Evolutionary conservation across 2,888 invertebrate genomes (phyloP), one percentile per base, ranked within the genome.

Genomic region (Drosophila leonis): DNA sequence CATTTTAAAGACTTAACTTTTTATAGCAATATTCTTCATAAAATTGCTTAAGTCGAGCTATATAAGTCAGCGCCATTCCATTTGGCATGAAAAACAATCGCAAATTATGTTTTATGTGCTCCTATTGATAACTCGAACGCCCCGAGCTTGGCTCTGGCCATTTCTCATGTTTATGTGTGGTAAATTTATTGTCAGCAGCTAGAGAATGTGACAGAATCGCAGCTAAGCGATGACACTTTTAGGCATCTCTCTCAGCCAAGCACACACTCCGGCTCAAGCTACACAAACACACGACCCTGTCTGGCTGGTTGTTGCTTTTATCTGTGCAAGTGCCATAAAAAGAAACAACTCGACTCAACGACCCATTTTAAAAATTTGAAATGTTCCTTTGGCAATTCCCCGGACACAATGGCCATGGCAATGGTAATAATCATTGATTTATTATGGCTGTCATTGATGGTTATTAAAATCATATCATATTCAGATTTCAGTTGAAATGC

Each of bases 401-500:
- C 42, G 56, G 77, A 90, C 90, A 90, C 90, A 90, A 78, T 35
- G 80, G n/a, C 6, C n/a, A n/a, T n/a, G n/a, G n/a, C n/a, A n/a
- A n/a, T 48, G 82, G 90, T 91, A 86, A 91, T 91, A 90, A 90
- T 90, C 89, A 90, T 91, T 92, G 92, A 92, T 92, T 92, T 92
- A 92, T 92, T 60, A 72, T 49, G 89, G 89, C 87, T 83, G 83
- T 81, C 81, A 76, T 73, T 91, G 79, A 71, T 78, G 83, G 82
- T 90, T 92, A 92, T 92, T 92, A 91, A 92, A 92, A 90, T 85
- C 86, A 82, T 89, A 89, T 90, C 44, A 51, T 67, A 73, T 73
- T 48, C 39, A 67, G 57, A 67, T 48, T 35, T 59, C 37, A 42
- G 49, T 35, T 44, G 31, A 5, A 31, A 18, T 9, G 7, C 33